A percentile compares a stretch with the other conserved stretches of the same genome.
phyloP scores from a whole-genome alignment of 37 sponge, comb jelly and placozoan genomes.

The Ianthella basta region DNA sequence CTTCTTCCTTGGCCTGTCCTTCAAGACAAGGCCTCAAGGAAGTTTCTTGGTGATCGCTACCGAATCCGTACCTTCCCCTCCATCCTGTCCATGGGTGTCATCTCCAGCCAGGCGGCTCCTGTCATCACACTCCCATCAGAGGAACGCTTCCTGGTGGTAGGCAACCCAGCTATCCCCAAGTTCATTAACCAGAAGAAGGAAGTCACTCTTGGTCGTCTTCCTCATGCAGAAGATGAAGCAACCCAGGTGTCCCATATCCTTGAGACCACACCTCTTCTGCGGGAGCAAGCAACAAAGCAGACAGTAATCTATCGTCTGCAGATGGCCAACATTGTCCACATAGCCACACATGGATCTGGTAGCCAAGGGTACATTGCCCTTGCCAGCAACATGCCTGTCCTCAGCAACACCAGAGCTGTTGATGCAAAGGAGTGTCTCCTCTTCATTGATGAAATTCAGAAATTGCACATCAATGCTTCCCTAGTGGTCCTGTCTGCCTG shows the following conservation, averaged over 20 bases:
- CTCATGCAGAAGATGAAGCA: constrained; percentile 73
- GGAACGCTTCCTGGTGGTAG: constrained; percentile 49
- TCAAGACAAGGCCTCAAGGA: constrained; percentile 16
- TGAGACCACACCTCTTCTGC: constrained; percentile 55
- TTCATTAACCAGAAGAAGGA: constrained; percentile 43
- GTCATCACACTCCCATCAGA: constrained; percentile 33
- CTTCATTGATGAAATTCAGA: constrained; percentile 66
- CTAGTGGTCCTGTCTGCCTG: constrained; percentile 80
- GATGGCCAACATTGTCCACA: constrained; percentile 68
- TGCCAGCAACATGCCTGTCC: constrained; percentile 29
- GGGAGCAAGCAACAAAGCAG: constrained; percentile 69
- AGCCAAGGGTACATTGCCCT: constrained; percentile 64
- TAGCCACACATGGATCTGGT: constrained; percentile 77
- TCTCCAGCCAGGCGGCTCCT: constrained; percentile 20
- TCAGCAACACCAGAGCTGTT: not conserved
- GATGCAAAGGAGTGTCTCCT: constrained; percentile 48
- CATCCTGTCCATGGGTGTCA: constrained; percentile 56
- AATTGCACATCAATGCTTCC: constrained; percentile 47
- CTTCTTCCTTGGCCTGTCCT: constrained; percentile 63
- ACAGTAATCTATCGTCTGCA: constrained; percentile 43
- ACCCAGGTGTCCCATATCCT: constrained; percentile 56
- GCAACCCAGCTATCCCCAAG: constrained; percentile 71
- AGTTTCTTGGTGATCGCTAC: constrained; percentile 64
- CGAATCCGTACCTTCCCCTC: constrained; percentile 60
- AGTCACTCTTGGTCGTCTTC: constrained; percentile 66